Evolutionary conservation across 2,888 invertebrate genomes (phyloP).

Genomic region (Atethmia centrago): DNA sequence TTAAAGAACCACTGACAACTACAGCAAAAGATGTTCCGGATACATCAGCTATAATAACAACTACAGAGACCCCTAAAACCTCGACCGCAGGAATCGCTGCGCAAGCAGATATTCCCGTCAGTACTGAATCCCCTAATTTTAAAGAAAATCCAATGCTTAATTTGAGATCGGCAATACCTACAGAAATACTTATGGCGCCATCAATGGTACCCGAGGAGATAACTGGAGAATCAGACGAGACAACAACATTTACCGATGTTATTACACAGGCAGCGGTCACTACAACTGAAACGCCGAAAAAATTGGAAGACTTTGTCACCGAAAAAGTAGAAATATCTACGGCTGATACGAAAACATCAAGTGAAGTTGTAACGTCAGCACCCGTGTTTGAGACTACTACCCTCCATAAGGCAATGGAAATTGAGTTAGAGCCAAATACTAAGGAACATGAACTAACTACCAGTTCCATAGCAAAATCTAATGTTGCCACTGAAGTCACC

Average conservation of each 20-base stretch:
- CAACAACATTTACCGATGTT: constrained; percentile 28
- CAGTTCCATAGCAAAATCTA: constrained; percentile 76
- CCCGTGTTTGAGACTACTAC: constrained; percentile 63
- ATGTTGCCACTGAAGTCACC: constrained; percentile 82
- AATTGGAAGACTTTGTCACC: constrained; percentile 54
- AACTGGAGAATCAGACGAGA: constrained; percentile 74
- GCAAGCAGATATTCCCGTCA: constrained; percentile 60
- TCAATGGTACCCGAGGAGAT: constrained; percentile 77
- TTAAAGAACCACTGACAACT: constrained; percentile 67
- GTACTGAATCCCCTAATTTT: constrained; percentile 65
- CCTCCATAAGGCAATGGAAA: constrained; percentile 49
- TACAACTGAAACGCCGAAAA: constrained; percentile 56
- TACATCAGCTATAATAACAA: constrained; percentile 60
- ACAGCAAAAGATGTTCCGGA: constrained; percentile 70
- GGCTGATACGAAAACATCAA: constrained; percentile 52
- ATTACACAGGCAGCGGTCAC: constrained; percentile 44
- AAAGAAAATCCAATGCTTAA: constrained; percentile 82
- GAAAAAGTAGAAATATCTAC: constrained; percentile 34
- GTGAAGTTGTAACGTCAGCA: constrained; percentile 51
- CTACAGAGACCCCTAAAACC: constrained; percentile 69
- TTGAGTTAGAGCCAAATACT: constrained; percentile 58
- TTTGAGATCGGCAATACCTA: constrained; percentile 83
- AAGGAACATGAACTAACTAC: constrained; percentile 75
- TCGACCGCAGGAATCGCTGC: constrained; percentile 63
- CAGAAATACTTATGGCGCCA: constrained; percentile 79